A percentile compares a stretch with the other conserved stretches of the same genome.
Evolutionary conservation across 2,888 invertebrate genomes (phyloP).

Genomic region (Torymus auratus): DNA sequence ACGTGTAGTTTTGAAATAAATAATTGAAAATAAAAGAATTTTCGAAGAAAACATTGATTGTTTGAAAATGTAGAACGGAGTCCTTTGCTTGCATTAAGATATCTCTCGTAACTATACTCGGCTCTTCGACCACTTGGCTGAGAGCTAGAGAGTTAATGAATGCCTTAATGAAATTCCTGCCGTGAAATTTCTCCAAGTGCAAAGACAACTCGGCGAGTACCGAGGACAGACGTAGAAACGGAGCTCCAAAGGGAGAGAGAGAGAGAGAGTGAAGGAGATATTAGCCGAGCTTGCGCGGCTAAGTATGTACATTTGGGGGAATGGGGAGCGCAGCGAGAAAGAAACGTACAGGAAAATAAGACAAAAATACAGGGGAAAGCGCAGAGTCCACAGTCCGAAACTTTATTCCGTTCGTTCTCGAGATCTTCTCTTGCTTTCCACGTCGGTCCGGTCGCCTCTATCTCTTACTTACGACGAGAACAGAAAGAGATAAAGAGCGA

Average conservation of each 20-base stretch:
- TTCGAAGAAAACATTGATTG: too few species aligned
- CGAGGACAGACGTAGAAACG: constrained; percentile 45
- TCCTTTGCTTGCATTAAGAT: too few species aligned
- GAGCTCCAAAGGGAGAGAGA: constrained; percentile 1
- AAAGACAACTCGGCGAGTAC: constrained; percentile 45
- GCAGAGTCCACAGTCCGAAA: constrained; percentile 1
- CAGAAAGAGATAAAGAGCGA: neutral
- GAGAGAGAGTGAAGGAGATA: neutral
- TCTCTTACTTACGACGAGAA: constrained; percentile 1
- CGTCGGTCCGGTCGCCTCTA: neutral
- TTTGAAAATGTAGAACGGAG: too few species aligned
- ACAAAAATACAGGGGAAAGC: constrained; percentile 3
- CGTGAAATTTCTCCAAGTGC: constrained; percentile 42
- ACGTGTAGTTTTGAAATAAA: too few species aligned
- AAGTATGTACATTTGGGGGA: constrained; percentile 40
- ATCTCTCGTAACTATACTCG: too few species aligned
- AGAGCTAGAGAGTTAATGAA: constrained; percentile 37
- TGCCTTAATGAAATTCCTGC: constrained; percentile 50
- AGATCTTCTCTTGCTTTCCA: neutral
- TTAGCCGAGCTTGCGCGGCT: neutral
- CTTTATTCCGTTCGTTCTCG: constrained; percentile 21
- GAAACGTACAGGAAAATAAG: constrained; percentile 6
- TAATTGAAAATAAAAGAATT: too few species aligned
- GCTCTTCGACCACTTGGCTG: too few species aligned
- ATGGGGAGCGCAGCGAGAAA: neutral